Evolutionary conservation across 2,888 invertebrate species (phyloP), one percentile per base, ranked within the genome.

Genomic region (Orthosia cruda): DNA sequence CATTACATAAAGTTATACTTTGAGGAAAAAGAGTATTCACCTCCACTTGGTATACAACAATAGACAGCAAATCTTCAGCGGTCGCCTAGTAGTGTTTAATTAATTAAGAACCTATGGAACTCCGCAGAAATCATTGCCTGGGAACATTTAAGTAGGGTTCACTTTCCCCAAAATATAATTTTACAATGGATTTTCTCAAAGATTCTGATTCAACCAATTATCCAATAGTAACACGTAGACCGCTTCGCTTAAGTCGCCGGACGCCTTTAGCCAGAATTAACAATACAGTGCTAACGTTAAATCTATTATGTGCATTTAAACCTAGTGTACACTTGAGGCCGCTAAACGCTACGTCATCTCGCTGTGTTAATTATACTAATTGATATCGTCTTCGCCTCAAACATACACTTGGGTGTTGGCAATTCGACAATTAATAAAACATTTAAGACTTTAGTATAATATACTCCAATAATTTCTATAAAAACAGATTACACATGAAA

Each of bases 381-480:
- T 81, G 72, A 77, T 78, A 80, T 77, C 72, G 64, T 75, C 58
- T 57, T 81, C 75, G 80, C 88, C 89, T 87, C 89, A 88, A 91
- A 88, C 89, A 84, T 91, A 90, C 91, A 90, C 89, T 77, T 63
- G 69, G 84, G 86, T 90, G 92, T 94, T 94, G 95, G 95, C 91
- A 95, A 96, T 95, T 96, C 96, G 96, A 95, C 96, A 94, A 93
- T 89, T 84, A 91, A 91, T 90, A 87, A 92, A 91, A 90, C 90
- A 91, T 90, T 89, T 83, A 85, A 85, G 86, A 82, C 74, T 82
- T 81, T 82, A 88, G 85, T 87, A 85, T 87, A 89, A 85, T 88
- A 84, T 77, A 87, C 80, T 88, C 88, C 87, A 86, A 88, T 87
- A 88, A 89, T 86, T 89, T 89, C 72, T 88, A 88, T 88, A 89